Evolutionary conservation across 1,140 invertebrate genomes (phyloP).

Genomic region (Telenomus remus): DNA sequence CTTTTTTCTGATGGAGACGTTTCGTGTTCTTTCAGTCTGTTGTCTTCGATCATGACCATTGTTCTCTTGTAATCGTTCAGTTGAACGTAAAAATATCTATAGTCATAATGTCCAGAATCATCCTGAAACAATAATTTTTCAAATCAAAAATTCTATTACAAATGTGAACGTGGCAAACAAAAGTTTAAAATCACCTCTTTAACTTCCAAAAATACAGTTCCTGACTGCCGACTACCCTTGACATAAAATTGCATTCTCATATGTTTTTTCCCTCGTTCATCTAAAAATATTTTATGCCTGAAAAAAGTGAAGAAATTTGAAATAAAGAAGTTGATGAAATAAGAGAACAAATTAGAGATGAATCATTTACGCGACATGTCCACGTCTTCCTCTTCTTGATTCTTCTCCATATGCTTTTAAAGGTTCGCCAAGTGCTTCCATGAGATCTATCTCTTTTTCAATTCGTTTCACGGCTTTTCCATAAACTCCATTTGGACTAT

Average conservation of each 20-base stretch:
- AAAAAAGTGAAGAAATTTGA: slow-evolving; percentile 2
- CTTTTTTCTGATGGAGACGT: background rate
- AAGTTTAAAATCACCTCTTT: slow-evolving; percentile 79
- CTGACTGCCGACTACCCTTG: slow-evolving; percentile 86
- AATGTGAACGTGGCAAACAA: too few species aligned
- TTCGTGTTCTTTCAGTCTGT: slow-evolving; percentile 68
- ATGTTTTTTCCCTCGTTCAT: slow-evolving; percentile 84
- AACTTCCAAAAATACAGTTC: slow-evolving; percentile 90
- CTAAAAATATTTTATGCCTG: slow-evolving; percentile 82
- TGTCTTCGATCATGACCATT: slow-evolving; percentile 85
- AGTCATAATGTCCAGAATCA: slow-evolving; percentile 84
- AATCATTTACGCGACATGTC: slow-evolving; percentile 77
- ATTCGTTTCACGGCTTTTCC: slow-evolving; percentile 85
- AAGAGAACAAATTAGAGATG: background rate
- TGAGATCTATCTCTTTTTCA: slow-evolving; percentile 81
- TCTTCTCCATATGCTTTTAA: slow-evolving; percentile 92
- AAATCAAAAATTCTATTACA: slow-evolving; percentile 1
- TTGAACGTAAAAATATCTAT: slow-evolving; percentile 88
- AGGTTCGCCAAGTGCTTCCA: slow-evolving; percentile 87
- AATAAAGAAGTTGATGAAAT: background rate
- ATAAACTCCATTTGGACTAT: slow-evolving; percentile 90
- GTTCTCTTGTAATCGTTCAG: slow-evolving; percentile 84
- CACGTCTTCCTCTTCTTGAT: slow-evolving; percentile 80
- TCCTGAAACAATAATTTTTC: slow-evolving; percentile 78
- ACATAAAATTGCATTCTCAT: slow-evolving; percentile 94